A percentile compares a stretch with the other conserved stretches of the same genome.
Evolutionary conservation across 2,113 vertebrate species (phyloP).

Genomic region (Scomber colias): DNA sequence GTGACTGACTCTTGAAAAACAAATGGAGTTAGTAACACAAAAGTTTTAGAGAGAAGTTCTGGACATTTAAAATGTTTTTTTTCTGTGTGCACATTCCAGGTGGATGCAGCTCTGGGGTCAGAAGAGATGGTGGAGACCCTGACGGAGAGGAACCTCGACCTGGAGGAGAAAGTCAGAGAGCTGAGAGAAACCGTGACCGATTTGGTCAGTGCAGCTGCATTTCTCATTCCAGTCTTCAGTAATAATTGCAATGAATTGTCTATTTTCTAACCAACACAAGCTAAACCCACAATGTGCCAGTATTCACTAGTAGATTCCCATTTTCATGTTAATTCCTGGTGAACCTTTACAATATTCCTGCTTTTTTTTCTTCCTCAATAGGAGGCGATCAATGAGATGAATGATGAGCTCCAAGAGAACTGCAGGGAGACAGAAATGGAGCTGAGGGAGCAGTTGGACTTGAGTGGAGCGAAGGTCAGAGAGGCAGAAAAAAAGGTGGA

Average conservation of each 20-base stretch:
- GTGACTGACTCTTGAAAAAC: no score
- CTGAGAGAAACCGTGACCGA: slow-evolving; percentile 86
- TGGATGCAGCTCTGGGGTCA: slow-evolving; percentile 95
- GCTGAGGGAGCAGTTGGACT: slow-evolving; percentile 94
- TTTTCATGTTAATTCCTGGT: background rate
- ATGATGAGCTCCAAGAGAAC: slow-evolving; percentile 98
- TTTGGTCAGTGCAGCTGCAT: slow-evolving; percentile 69
- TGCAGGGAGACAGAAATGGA: slow-evolving; percentile 97
- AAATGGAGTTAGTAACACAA: background rate
- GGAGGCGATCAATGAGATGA: slow-evolving; percentile 99
- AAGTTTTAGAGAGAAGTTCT: no score
- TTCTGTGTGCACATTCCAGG: slow-evolving; percentile 79
- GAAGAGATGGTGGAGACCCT: slow-evolving; percentile 99
- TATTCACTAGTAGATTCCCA: background rate
- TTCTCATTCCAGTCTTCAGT: background rate
- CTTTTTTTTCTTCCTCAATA: slow-evolving; percentile 55
- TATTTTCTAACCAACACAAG: background rate
- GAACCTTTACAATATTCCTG: background rate
- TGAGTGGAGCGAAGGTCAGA: slow-evolving; percentile 87
- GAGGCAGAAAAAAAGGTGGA: slow-evolving; percentile 94
- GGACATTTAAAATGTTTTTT: background rate
- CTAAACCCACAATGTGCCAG: background rate
- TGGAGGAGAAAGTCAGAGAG: slow-evolving; percentile 97
- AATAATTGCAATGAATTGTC: background rate
- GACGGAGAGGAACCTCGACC: slow-evolving; percentile 94